Percentiles rank a stretch among this genome's conserved stretches.
phyloP scores from a whole-genome alignment of 1,140 invertebrate genomes.

The Drosophila nannoptera region DNA sequence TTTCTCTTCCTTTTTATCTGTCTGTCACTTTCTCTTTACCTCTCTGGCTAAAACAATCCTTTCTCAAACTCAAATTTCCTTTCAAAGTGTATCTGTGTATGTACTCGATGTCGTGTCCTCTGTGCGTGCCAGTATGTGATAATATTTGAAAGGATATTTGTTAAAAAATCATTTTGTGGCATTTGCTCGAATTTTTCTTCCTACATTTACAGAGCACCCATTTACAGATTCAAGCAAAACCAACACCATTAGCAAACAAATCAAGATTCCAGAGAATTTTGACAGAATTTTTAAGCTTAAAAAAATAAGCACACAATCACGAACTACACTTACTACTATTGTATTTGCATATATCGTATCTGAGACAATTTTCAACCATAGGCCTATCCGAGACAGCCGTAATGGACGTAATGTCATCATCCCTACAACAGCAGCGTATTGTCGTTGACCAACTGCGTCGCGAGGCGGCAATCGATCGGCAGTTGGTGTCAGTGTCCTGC shows the following conservation, averaged over 20 bases:
- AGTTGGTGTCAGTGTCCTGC: conserved; percentile 92
- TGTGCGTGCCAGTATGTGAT: conserved; percentile 12
- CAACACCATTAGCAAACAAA: conserved; percentile 18
- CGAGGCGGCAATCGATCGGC: conserved; percentile 93
- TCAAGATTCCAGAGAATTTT: neutral
- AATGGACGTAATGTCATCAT: conserved; percentile 94
- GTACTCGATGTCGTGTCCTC: conserved; percentile 23
- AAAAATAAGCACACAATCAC: conserved; percentile 57
- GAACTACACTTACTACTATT: conserved; percentile 32
- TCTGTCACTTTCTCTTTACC: no score
- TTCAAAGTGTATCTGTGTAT: conserved; percentile 26
- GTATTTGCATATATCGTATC: conserved; percentile 64
- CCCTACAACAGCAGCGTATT: conserved; percentile 93
- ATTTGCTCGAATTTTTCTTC: conserved; percentile 33
- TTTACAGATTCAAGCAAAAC: conserved; percentile 34
- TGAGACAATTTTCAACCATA: conserved; percentile 82
- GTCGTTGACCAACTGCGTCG: conserved; percentile 95
- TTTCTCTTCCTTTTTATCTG: neutral
- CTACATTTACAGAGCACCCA: conserved; percentile 42
- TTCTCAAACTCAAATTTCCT: conserved; percentile 23
- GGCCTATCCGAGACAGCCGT: conserved; percentile 90
- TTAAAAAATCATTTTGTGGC: conserved; percentile 27
- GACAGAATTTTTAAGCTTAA: conserved; percentile 7
- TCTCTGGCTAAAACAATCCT: conserved; percentile 17
- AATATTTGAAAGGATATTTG: conserved; percentile 10